Conservation (phyloP, 2,797 vertebrate species). For the Onychomys arenicola region DNA sequence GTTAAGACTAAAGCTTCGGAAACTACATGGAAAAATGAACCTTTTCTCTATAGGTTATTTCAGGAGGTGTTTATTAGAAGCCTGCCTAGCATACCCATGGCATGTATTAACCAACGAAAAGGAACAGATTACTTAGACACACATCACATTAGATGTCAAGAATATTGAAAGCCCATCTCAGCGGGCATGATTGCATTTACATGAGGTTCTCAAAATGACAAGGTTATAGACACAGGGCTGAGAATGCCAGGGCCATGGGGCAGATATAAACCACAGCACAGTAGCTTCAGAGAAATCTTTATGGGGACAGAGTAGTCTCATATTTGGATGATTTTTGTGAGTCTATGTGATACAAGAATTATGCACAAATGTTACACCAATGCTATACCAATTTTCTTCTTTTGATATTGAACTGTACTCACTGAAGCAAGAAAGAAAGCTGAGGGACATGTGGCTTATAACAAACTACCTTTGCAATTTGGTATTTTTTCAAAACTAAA, state of each 20-base stretch:
- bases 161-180: neutral
- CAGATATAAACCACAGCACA: neutral
- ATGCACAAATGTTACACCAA: neutral
- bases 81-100: neutral
- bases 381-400: neutral
- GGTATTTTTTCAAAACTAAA: constrained; percentile 21
- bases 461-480: neutral
- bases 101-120: neutral
- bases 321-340: neutral
- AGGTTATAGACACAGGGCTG: neutral
- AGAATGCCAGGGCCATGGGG: neutral
- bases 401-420: neutral
- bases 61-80: neutral
- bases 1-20: neutral
- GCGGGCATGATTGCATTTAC: neutral
- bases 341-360: neutral
- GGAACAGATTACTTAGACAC: neutral
- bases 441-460: neutral
- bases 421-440: neutral
- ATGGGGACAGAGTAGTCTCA: neutral
- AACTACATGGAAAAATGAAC: neutral
- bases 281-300: neutral
- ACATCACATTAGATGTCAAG: neutral
- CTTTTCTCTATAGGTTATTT: neutral
- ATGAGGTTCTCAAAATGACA: neutral